phyloP scores from a whole-genome alignment of 1,140 invertebrate genomes.

The Neodiprion lecontei region DNA sequence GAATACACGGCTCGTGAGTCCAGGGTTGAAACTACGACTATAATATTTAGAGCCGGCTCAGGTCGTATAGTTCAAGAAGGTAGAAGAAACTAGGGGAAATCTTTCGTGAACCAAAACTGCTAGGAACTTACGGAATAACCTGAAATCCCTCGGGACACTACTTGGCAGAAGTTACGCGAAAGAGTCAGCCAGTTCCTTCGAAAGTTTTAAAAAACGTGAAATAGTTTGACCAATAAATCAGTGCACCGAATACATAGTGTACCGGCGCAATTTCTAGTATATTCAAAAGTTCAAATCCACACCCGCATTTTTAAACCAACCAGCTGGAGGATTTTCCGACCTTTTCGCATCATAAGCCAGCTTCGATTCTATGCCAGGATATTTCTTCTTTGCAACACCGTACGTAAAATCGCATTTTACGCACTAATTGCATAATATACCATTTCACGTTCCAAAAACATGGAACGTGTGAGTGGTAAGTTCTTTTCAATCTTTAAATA shows the following conservation, averaged over 20 bases:
- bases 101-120: neutral
- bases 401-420: too few relatives aligned
- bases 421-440: too few relatives aligned
- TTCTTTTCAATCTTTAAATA: too few relatives aligned
- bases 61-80: conserved; percentile 5
- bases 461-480: too few relatives aligned
- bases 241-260: neutral
- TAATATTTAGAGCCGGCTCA: neutral
- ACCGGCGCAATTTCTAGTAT: neutral
- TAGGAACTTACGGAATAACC: neutral
- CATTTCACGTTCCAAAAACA: too few relatives aligned
- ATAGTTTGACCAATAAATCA: neutral
- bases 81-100: neutral
- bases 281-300: neutral
- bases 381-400: too few relatives aligned
- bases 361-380: too few relatives aligned
- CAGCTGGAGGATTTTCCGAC: neutral
- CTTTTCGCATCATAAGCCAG: neutral
- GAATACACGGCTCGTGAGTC: neutral
- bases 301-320: neutral
- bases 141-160: neutral
- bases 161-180: neutral
- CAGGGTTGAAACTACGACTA: conserved; percentile 1
- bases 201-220: conserved; percentile 5
- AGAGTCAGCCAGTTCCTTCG: neutral